Conservation (phyloP, 1,140 invertebrate species). For the Cherax quadricarinatus region DNA sequence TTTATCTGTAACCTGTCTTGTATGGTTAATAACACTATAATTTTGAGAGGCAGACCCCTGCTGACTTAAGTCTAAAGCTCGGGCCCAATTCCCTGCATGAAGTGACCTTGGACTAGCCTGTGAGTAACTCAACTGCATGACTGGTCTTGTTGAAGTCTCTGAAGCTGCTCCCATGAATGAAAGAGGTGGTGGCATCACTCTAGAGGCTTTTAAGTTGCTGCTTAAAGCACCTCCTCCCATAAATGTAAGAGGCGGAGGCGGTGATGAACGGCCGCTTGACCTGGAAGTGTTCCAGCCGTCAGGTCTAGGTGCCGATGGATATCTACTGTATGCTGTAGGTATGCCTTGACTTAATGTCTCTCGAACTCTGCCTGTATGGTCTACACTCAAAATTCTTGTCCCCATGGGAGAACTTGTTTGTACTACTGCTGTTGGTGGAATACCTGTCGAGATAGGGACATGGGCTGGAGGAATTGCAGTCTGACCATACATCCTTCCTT, state of each 20-base stretch:
- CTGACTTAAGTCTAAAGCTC: background rate
- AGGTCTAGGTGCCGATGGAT: background rate
- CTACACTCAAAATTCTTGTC: conserved; percentile 2
- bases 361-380: conserved; percentile 3
- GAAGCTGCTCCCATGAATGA: background rate
- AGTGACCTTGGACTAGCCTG: background rate
- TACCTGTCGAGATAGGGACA: background rate
- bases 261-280: background rate
- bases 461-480: background rate
- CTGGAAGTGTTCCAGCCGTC: background rate
- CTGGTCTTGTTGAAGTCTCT: background rate
- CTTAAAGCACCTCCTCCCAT: background rate
- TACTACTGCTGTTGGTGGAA: background rate
- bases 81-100: background rate
- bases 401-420: background rate
- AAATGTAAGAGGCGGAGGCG: background rate
- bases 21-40: conserved; percentile 3
- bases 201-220: background rate
- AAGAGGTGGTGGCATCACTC: background rate
- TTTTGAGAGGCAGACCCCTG: background rate
- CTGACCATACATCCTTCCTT: background rate
- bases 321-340: background rate
- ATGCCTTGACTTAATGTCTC: conserved; percentile 4
- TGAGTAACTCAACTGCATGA: background rate
- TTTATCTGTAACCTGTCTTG: background rate